These are phyloP conservation scores for Regulus satrapa DNA, from an alignment of 2,113 vertebrate species.

Conservation along the genomic window DNA sequence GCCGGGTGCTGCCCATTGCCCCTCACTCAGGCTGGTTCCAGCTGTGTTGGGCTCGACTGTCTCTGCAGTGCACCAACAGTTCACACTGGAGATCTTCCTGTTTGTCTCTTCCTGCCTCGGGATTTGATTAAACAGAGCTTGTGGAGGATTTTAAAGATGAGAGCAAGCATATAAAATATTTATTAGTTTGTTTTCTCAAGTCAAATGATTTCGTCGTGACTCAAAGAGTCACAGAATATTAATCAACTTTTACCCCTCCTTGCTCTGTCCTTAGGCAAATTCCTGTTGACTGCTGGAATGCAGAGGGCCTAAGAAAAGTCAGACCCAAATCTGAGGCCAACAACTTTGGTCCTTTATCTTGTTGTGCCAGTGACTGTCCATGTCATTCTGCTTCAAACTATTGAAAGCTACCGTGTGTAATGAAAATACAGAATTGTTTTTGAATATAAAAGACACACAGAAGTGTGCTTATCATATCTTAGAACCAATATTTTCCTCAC, in stretches of 20 bases:
- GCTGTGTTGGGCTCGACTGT: not conserved
- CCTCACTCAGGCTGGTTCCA: rapidly evolving
- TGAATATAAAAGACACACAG: not conserved
- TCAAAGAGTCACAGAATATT: not conserved
- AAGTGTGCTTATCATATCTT: not conserved
- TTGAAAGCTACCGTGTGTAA: not conserved
- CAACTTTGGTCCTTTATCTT: not conserved
- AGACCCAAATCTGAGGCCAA: not conserved
- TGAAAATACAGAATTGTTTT: not conserved
- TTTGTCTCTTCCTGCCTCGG: not conserved
- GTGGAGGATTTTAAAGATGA: not conserved
- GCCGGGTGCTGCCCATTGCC: not conserved
- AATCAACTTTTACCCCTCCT: not conserved
- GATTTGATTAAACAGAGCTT: not conserved
- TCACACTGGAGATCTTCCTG: not conserved
- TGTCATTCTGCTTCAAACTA: not conserved
- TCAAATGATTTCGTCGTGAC: not conserved
- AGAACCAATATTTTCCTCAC: not conserved
- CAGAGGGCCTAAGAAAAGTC: not conserved
- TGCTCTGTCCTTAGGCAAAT: not conserved
- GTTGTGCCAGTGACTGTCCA: not conserved
- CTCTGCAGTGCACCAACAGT: not conserved
- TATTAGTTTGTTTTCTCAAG: not conserved
- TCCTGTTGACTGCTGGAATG: not conserved
- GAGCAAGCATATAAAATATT: not conserved